Percentiles rank a stretch among this genome's conserved stretches.
Conservation (phyloP, 2,888 invertebrate genomes). For the Phrixothrix hirtus region DNA sequence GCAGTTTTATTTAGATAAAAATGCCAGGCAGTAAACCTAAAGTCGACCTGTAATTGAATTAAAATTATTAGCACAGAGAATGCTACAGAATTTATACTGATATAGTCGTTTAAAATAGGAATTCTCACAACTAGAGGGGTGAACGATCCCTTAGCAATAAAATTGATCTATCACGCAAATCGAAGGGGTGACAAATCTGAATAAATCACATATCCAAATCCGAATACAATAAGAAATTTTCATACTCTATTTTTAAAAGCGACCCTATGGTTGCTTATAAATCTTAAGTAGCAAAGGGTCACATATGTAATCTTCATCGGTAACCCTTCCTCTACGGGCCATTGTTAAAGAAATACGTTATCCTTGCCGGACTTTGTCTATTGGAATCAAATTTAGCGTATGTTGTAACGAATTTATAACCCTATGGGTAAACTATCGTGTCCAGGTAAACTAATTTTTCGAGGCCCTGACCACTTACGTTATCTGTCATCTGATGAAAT, state of each 20-base stretch:
- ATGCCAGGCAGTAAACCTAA: too few relatives aligned
- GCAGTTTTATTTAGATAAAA: too few relatives aligned
- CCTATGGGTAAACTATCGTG: constrained; percentile 25
- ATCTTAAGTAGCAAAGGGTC: constrained; percentile 45
- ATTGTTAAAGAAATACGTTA: constrained; percentile 46
- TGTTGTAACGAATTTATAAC: constrained; percentile 41
- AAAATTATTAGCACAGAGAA: too few relatives aligned
- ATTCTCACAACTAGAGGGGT: constrained; percentile 21
- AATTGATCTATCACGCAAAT: constrained; percentile 34
- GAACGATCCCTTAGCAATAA: constrained; percentile 31
- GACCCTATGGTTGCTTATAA: constrained; percentile 44
- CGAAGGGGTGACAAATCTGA: constrained; percentile 36
- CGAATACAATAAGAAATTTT: constrained; percentile 39
- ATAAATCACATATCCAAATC: constrained; percentile 43
- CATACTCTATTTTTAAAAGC: constrained; percentile 38
- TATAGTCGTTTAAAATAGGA: constrained; percentile 16
- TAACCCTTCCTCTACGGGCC: constrained; percentile 40
- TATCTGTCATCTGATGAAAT: constrained; percentile 40
- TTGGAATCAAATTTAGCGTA: constrained; percentile 47
- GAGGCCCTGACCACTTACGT: constrained; percentile 32
- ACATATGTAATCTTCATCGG: constrained; percentile 40
- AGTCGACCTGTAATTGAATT: too few relatives aligned
- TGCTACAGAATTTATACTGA: constrained; percentile 17
- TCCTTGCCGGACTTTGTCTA: constrained; percentile 44
- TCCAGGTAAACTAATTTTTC: constrained; percentile 40